Evolutionary conservation across 2,888 invertebrate genomes (phyloP).

Genomic region (Pyrochroa serraticornis): DNA sequence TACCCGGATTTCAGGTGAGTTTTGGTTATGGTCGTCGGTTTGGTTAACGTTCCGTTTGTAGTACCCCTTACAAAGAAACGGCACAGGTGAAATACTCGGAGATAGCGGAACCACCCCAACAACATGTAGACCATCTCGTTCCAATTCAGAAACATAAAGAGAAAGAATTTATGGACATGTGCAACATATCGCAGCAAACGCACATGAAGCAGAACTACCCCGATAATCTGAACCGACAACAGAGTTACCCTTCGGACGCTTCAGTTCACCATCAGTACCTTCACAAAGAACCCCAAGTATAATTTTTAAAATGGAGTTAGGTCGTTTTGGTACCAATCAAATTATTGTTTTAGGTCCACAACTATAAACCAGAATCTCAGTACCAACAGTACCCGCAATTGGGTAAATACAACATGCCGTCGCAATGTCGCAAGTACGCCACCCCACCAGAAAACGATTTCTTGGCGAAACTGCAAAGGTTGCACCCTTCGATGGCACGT

Average conservation of each 20-base stretch:
- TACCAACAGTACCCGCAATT: constrained; percentile 36
- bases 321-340: background rate
- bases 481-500: constrained; percentile 52
- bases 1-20: constrained; percentile 50
- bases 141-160: constrained; percentile 51
- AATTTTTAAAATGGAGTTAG: background rate
- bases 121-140: constrained; percentile 41
- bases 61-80: constrained; percentile 32
- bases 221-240: constrained; percentile 37
- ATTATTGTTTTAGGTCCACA: constrained; percentile 26
- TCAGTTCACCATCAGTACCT: constrained; percentile 44
- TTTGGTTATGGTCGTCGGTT: background rate
- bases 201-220: constrained; percentile 45
- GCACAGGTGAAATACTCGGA: constrained; percentile 54
- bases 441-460: constrained; percentile 47
- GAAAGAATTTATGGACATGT: constrained; percentile 53
- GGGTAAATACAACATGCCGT: constrained; percentile 38
- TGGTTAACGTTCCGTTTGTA: constrained; percentile 24
- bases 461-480: constrained; percentile 48
- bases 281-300: constrained; percentile 48
- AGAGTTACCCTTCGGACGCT: constrained; percentile 32
- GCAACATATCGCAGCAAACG: constrained; percentile 45
- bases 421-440: constrained; percentile 36
- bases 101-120: constrained; percentile 41
- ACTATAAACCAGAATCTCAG: constrained; percentile 48